Base-by-base conservation (phyloP, 2,888 invertebrate genomes). In the Aelia acuminata region DNA sequence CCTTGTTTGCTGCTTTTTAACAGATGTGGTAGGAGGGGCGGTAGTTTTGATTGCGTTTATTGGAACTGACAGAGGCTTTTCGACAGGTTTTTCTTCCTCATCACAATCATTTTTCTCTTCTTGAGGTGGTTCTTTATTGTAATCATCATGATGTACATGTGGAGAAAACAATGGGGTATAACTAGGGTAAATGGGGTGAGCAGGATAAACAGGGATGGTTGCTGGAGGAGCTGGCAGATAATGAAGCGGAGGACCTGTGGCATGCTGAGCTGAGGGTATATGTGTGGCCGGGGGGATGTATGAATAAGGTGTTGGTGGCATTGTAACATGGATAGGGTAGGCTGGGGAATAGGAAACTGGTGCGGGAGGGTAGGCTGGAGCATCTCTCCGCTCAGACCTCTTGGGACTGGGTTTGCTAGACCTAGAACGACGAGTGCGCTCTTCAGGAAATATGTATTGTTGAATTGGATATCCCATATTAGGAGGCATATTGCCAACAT, bases 371-470 rank as follows among this genome's bases (percentile, higher is more conserved):
- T 53, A 63, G 22, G 86, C 20, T 22, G 75, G 35, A 18, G 70
- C 39, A 26, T 70, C 70, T 53, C 87, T 75, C 26, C 87, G 48
- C 35, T 70, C 87, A 2, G 84, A 63, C 26, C 90, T 75, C 84
- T 89, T 89, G 13, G 89, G 89, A 50, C 89, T 90, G n/a, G 88
- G 88, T 80, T 90, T 89, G 18, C n/a, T 70, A 35, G 88, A 88
- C 57, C 89, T 80, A 11, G 87, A 75, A 47, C 86, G 88, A 15
- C 89, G 87, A 48, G 63, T 80, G 31, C 87, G 47, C 35, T 87
- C 87, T 87, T 87, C 87, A 11, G 88, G 84, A 35, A 53, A 89
- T 84, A 89, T 85, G 31, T 89, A 86, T 84, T 87, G 89, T 18
- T 70, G 63, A 18, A 87, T 80, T 35, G 75, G 43, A 15, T 87